These are phyloP conservation scores for Petrocephalus sullivani DNA, from an alignment of 2,797 vertebrate species.

Conservation along the genomic window DNA sequence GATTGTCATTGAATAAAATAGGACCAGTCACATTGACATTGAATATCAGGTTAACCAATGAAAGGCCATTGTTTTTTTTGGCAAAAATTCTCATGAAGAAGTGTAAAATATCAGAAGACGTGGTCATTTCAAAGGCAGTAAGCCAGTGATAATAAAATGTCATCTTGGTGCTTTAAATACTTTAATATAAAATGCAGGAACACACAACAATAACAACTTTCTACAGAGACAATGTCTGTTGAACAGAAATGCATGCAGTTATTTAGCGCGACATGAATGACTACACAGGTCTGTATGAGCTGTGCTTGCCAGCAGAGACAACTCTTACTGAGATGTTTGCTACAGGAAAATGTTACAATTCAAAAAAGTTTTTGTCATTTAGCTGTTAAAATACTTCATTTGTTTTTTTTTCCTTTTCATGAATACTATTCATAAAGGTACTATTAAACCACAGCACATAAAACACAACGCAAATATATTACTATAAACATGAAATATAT, in stretches of 20 bases:
- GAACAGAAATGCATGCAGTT: background rate
- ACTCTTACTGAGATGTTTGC: background rate
- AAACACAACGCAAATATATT: background rate
- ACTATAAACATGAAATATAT: background rate
- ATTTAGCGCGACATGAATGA: background rate
- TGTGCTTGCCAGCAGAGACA: background rate
- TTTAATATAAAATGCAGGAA: background rate
- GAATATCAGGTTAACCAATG: background rate
- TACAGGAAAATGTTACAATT: background rate
- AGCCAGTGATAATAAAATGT: background rate
- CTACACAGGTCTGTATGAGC: background rate
- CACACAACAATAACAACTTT: background rate
- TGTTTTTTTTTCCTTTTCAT: background rate
- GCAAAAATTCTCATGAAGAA: background rate
- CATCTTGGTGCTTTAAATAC: background rate
- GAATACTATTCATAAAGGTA: background rate
- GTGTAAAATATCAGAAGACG: background rate
- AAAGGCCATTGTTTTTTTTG: background rate
- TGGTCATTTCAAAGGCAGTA: too few relatives aligned
- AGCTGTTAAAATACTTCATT: background rate
- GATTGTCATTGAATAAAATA: background rate
- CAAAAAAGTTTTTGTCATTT: background rate
- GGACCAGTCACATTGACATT: background rate
- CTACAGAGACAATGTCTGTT: background rate
- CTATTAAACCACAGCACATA: background rate